phyloP scores from a whole-genome alignment of 2,888 invertebrate species.

The Drosophila melanosoma region DNA sequence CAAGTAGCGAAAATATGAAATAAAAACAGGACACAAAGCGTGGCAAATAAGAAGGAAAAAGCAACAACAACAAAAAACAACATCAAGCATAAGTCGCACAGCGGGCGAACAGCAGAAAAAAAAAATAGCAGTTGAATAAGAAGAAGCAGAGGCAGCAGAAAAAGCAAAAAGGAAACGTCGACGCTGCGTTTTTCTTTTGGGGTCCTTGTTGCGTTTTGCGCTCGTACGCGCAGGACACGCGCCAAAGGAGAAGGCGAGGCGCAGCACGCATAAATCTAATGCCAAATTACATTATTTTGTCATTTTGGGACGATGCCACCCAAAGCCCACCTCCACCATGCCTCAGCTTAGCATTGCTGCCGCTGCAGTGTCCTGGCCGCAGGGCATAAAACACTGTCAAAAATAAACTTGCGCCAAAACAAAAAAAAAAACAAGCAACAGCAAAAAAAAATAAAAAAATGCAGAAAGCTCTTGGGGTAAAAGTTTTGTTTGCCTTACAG shows the following conservation, averaged over 20 bases:
- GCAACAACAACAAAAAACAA: constrained; percentile 20
- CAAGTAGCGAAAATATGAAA: constrained; percentile 36
- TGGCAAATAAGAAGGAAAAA: constrained; percentile 38
- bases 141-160: background rate
- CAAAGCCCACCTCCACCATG: background rate
- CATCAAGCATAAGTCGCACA: constrained; percentile 41
- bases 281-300: constrained; percentile 79
- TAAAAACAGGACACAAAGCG: constrained; percentile 52
- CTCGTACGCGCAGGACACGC: constrained; percentile 32
- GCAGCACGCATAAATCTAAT: constrained; percentile 76
- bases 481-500: constrained; percentile 56
- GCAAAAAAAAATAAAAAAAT: constrained; percentile 52
- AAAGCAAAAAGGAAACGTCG: constrained; percentile 52
- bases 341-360: constrained; percentile 9
- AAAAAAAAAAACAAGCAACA: constrained; percentile 25
- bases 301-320: constrained; percentile 57
- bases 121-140: background rate
- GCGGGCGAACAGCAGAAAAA: constrained; percentile 14
- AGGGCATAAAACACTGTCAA: constrained; percentile 76
- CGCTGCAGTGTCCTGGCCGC: constrained; percentile 72
- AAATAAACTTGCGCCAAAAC: constrained; percentile 68
- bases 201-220: constrained; percentile 39
- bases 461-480: constrained; percentile 79
- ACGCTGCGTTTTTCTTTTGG: constrained; percentile 69
- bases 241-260: constrained; percentile 49